Base-by-base conservation (phyloP, 1,140 invertebrate genomes). In the Drosophila athabasca region DNA sequence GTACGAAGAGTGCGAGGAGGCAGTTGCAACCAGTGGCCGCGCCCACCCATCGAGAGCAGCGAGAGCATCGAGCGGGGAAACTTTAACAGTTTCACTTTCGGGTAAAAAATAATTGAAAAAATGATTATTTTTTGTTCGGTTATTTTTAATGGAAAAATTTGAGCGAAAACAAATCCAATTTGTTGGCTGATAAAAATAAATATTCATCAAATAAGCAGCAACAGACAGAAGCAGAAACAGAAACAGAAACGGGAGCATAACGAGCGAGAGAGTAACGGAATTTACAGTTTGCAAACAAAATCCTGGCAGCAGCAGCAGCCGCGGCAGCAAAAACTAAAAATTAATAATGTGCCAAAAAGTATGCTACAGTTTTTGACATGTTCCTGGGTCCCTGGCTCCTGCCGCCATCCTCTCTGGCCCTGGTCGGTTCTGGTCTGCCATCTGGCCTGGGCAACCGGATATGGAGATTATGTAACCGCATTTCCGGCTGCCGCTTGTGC, bases 391-490 rank as follows among this genome's bases (percentile, higher is more conserved):
- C 50, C 46, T 39, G 9, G 35, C 9, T 29, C 46, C 44, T 53
- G 4, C 26, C 50, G 3, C 26, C 26, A 50, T 9, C 45, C 57
- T 29, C 19, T 35, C 31, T 24, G 11, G 29, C 17, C 26, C 24
- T 13, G 26, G 24, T 62, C 43, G 61, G 72, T 11, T 13, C 11
- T 4, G 35, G 35, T 39, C 35, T 39, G 35, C 35, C 35, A 39
- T 39, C 35, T 39, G 35, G 35, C 35, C 35, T 39, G 35, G 4
- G 35, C 45, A 17, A 59, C 43, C 67, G 75, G 67, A 79, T 65
- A 77, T 69, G 75, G 62, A 72, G 75, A 79, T 88, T 87, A 88
- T 76, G 79, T 82, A 83, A 82, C 83, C 83, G 77, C 83, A 88
- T 87, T 88, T 87, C 75, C 83, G 75, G 67, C 59, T 79, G 54